A percentile compares a stretch with the other conserved stretches of the same genome.
phyloP scores from a whole-genome alignment of 2,797 vertebrate genomes.

The Microctenopoma steveboyesi region DNA sequence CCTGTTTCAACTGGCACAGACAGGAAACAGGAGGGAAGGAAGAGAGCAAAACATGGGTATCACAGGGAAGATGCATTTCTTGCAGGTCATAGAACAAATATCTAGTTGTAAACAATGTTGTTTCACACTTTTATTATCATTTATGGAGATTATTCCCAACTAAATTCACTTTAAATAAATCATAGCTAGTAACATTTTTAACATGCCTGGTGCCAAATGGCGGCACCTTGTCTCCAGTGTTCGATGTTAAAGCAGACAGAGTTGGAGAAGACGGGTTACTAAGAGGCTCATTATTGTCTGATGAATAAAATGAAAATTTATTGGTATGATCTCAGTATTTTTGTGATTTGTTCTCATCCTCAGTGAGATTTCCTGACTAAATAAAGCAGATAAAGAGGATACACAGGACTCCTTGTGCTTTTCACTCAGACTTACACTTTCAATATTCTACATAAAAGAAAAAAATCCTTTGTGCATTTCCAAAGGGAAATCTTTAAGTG shows the following conservation, averaged over 20 bases:
- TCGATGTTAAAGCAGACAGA: not conserved
- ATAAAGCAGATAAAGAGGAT: not conserved
- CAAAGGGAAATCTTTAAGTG: not conserved
- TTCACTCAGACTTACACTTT: no score
- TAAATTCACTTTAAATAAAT: not conserved
- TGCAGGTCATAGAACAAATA: not conserved
- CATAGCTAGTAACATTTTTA: not conserved
- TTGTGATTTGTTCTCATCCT: no score
- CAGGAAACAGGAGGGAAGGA: not conserved
- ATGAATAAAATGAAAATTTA: no score
- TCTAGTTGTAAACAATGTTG: not conserved
- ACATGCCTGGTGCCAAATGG: not conserved
- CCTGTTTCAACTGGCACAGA: constrained; percentile 85
- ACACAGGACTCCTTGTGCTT: not conserved
- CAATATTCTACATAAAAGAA: not conserved
- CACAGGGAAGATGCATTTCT: not conserved
- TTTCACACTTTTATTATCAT: not conserved
- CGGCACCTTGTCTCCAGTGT: not conserved
- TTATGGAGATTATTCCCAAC: not conserved
- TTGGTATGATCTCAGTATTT: no score
- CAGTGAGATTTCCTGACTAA: no score
- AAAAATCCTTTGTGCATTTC: not conserved
- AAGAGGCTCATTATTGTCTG: not conserved
- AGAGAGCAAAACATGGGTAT: constrained; percentile 3
- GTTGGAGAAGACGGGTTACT: not conserved